Evolutionary conservation across 2,888 invertebrate genomes (phyloP).

Genomic region (Abrostola tripartita): DNA sequence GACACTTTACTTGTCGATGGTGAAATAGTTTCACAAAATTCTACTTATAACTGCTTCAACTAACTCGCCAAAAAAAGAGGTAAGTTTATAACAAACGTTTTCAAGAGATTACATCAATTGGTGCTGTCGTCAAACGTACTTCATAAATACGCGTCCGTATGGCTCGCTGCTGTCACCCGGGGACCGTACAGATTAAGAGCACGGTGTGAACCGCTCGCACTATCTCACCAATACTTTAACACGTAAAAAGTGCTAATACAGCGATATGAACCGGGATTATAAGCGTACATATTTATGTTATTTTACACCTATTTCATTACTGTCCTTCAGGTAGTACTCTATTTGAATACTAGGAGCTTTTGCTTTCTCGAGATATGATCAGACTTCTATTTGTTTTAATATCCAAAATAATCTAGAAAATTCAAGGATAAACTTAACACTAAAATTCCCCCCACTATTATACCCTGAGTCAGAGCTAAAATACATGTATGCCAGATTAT

Average conservation of each 20-base stretch:
- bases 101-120: too few species aligned
- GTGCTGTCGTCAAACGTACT: constrained; percentile 6
- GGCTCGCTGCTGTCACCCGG: constrained; percentile 68
- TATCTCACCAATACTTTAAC: constrained; percentile 63
- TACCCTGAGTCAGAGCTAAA: too few species aligned
- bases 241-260: constrained; percentile 65
- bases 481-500: too few species aligned
- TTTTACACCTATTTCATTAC: constrained; percentile 42
- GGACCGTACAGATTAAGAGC: constrained; percentile 65
- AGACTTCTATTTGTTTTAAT: background rate
- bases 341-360: constrained; percentile 23
- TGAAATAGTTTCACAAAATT: too few species aligned
- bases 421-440: too few species aligned
- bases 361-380: background rate
- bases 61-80: too few species aligned
- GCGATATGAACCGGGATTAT: constrained; percentile 54
- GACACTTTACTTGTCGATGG: too few species aligned
- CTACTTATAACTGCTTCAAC: too few species aligned
- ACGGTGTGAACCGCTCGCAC: constrained; percentile 62
- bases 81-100: too few species aligned
- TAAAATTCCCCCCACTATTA: too few species aligned
- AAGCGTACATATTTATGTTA: constrained; percentile 46
- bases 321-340: constrained; percentile 9
- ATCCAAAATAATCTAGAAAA: too few species aligned
- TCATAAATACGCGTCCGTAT: constrained; percentile 54